Percentiles rank a stretch among this genome's conserved stretches.
Conservation (phyloP, 2,888 invertebrate genomes). For the Cheilosia vernalis region DNA sequence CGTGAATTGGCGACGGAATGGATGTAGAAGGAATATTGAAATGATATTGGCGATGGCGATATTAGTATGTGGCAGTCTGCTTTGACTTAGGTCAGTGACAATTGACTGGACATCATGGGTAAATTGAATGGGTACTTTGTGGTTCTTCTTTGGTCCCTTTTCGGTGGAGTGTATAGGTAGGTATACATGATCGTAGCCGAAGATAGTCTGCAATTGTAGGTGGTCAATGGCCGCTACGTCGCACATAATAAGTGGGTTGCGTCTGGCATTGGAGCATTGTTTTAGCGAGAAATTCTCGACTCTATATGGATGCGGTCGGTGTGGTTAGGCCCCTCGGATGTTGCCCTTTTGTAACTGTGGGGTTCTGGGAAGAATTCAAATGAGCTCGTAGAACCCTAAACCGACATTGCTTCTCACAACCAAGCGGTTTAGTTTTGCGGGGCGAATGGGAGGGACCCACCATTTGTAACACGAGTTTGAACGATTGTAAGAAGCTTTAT, state of each 20-base stretch:
- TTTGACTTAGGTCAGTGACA: constrained; percentile 64
- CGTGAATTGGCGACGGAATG: constrained; percentile 46
- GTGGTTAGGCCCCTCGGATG: too few relatives aligned
- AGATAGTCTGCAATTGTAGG: constrained; percentile 32
- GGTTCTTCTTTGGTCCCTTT: constrained; percentile 25
- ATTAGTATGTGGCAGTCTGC: constrained; percentile 52
- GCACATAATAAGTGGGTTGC: constrained; percentile 60
- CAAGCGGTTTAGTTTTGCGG: too few relatives aligned
- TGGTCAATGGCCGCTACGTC: constrained; percentile 52
- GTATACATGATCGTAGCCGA: neutral
- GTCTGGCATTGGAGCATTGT: constrained; percentile 50
- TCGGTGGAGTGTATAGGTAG: neutral
- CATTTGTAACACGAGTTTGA: too few relatives aligned
- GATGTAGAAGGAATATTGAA: constrained; percentile 54
- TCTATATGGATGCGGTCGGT: constrained; percentile 12
- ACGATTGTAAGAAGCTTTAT: too few relatives aligned
- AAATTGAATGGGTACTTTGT: constrained; percentile 42
- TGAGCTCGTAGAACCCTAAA: neutral
- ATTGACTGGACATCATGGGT: constrained; percentile 45
- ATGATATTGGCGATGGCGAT: constrained; percentile 33
- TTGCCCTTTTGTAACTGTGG: neutral
- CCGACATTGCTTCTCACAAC: neutral
- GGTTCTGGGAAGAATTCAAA: constrained; percentile 3
- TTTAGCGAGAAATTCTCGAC: constrained; percentile 31
- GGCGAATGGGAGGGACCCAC: too few relatives aligned